phyloP scores from a whole-genome alignment of 2,113 vertebrate species.

The Oncorhynchus nerka region DNA sequence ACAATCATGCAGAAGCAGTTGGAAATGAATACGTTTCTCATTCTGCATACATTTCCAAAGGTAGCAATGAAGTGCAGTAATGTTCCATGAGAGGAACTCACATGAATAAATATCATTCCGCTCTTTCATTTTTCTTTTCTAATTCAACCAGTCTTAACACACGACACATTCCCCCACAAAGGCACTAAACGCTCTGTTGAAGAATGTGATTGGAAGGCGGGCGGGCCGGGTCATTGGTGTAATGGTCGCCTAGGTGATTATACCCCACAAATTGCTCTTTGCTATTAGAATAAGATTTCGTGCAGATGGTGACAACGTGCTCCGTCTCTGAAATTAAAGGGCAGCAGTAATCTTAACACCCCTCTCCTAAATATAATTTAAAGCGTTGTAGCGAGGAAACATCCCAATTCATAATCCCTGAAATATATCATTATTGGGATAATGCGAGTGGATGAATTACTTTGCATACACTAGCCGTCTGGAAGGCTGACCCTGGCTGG shows the following conservation, averaged over 20 bases:
- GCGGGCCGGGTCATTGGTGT: slow-evolving; percentile 19
- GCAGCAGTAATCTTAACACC: slow-evolving; percentile 59
- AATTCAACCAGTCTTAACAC: slow-evolving; percentile 17
- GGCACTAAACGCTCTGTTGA: slow-evolving; percentile 11
- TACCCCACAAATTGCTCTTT: slow-evolving; percentile 40
- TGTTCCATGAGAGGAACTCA: slow-evolving; percentile 10
- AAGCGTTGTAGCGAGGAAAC: slow-evolving; percentile 68
- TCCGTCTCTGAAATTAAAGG: slow-evolving; percentile 41
- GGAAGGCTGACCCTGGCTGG: slow-evolving; percentile 69
- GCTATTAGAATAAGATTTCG: slow-evolving; percentile 59
- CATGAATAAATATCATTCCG: slow-evolving; percentile 1
- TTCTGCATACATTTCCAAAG: background rate
- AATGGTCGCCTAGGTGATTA: slow-evolving; percentile 35
- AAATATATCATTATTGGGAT: slow-evolving; percentile 78
- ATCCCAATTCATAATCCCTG: slow-evolving; percentile 73
- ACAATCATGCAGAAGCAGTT: background rate
- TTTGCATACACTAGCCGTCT: slow-evolving; percentile 63
- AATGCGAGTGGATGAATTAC: slow-evolving; percentile 76
- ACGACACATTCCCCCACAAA: slow-evolving; percentile 12
- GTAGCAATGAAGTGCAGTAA: slow-evolving; percentile 13
- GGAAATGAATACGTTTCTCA: slow-evolving; percentile 4
- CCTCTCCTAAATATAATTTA: slow-evolving; percentile 76
- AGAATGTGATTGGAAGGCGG: slow-evolving; percentile 17
- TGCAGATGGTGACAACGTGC: slow-evolving; percentile 38
- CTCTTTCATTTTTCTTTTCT: slow-evolving; percentile 9